Conservation (phyloP, 2,888 invertebrate genomes). For the Heliconius cydno region DNA sequence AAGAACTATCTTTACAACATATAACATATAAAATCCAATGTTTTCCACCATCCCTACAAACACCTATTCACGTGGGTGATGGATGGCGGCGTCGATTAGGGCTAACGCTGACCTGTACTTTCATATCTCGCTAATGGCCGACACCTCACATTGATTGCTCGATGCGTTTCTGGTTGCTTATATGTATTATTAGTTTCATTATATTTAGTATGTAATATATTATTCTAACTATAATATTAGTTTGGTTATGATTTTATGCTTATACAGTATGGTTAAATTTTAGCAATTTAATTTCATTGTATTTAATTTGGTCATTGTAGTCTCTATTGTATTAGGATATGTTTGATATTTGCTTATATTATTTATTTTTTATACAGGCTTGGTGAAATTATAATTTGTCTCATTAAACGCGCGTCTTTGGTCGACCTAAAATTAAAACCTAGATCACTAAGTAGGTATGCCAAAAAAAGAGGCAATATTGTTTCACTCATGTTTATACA, state of each 20-base stretch:
- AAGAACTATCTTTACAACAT: no score
- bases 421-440: no score
- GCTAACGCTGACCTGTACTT: conserved; percentile 80
- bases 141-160: conserved; percentile 52
- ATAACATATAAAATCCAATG: neutral
- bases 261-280: neutral
- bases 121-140: conserved; percentile 81
- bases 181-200: conserved; percentile 7
- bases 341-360: no score
- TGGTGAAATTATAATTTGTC: no score
- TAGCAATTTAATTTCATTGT: neutral
- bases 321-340: no score
- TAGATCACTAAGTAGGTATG: no score
- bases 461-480: no score
- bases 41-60: conserved; percentile 58
- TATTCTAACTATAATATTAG: neutral
- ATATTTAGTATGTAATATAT: neutral
- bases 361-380: no score
- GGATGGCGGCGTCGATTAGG: conserved; percentile 83
- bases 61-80: conserved; percentile 81
- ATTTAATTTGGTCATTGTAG: no score
- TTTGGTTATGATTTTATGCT: neutral
- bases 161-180: conserved; percentile 48
- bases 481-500: neutral
- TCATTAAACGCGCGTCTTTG: no score